Evolutionary conservation across 2,797 vertebrate species (phyloP).

Genomic region (Leptatherina wallacei): DNA sequence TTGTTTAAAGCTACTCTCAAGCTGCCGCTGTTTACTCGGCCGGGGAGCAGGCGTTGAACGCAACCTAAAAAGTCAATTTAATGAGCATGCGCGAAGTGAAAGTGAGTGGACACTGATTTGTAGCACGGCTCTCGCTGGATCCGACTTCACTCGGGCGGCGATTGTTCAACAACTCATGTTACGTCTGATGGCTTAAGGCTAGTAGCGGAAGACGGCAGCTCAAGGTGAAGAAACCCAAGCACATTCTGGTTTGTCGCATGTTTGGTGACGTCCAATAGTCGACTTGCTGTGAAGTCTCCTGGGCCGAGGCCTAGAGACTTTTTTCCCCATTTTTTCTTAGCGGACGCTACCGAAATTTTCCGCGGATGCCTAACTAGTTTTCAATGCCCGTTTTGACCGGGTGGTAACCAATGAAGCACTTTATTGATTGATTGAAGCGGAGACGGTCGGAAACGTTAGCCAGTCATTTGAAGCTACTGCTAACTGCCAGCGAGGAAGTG

Average conservation of each 20-base stretch:
- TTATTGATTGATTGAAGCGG: constrained; percentile 52
- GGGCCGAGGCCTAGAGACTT: constrained; percentile 80
- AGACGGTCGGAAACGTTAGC: constrained; percentile 63
- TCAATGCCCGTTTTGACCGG: constrained; percentile 68
- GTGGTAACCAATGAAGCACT: constrained; percentile 75
- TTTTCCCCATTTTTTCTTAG: constrained; percentile 41
- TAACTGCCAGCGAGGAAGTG: constrained; percentile 79
- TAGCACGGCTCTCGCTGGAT: constrained; percentile 31
- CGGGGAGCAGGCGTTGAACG: too few species aligned
- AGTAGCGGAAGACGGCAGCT: constrained; percentile 3
- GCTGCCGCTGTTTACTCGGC: too few species aligned
- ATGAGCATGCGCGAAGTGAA: constrained; percentile 51
- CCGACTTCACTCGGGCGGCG: not conserved
- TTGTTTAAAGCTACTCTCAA: too few species aligned
- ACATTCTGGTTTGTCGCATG: constrained; percentile 75
- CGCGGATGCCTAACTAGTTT: constrained; percentile 57
- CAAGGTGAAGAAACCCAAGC: constrained; percentile 34
- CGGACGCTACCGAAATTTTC: constrained; percentile 33
- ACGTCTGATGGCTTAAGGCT: not conserved
- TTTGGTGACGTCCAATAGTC: constrained; percentile 83
- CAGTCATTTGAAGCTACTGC: constrained; percentile 67
- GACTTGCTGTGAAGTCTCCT: constrained; percentile 77
- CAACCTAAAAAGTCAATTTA: not conserved
- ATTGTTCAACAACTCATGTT: not conserved
- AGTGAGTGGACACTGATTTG: constrained; percentile 29